These are phyloP conservation scores for Synanthedon andrenaeformis DNA, from an alignment of 2,888 invertebrate genomes.

Conservation along the genomic window DNA sequence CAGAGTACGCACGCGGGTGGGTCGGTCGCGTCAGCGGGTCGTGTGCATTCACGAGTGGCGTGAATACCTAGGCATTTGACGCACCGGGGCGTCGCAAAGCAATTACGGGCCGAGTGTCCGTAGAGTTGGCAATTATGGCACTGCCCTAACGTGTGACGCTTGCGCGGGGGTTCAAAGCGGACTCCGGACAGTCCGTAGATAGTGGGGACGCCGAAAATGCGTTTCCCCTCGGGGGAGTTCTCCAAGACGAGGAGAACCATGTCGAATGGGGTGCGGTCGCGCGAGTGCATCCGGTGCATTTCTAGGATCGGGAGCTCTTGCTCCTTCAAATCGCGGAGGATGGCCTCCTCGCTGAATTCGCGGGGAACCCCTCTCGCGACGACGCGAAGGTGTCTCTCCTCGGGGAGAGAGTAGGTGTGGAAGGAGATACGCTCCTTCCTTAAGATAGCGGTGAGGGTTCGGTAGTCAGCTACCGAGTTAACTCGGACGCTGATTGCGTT, in stretches of 20 bases:
- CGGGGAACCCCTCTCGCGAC: not conserved
- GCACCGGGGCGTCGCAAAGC: not conserved
- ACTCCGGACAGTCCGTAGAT: not conserved
- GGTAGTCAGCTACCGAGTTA: not conserved
- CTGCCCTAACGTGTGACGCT: too few species aligned
- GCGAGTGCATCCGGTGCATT: too few species aligned
- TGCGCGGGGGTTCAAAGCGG: not conserved
- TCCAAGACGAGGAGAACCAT: not conserved
- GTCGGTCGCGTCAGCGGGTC: fast-evolving
- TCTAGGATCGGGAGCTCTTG: not conserved
- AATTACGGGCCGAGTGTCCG: not conserved
- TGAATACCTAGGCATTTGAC: not conserved
- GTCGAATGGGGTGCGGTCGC: constrained; percentile 2
- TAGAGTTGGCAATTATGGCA: not conserved
- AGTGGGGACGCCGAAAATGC: not conserved
- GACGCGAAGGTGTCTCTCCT: not conserved
- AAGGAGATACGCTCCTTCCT: not conserved
- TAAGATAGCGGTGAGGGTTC: not conserved
- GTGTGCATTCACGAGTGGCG: not conserved
- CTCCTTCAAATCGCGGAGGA: not conserved
- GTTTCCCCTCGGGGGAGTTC: not conserved
- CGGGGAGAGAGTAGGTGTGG: not conserved
- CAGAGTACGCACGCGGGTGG: too few species aligned
- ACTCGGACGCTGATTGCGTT: not conserved
- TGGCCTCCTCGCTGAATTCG: not conserved